Conservation (phyloP, 2,888 invertebrate genomes). For the Aethes cnicana region DNA sequence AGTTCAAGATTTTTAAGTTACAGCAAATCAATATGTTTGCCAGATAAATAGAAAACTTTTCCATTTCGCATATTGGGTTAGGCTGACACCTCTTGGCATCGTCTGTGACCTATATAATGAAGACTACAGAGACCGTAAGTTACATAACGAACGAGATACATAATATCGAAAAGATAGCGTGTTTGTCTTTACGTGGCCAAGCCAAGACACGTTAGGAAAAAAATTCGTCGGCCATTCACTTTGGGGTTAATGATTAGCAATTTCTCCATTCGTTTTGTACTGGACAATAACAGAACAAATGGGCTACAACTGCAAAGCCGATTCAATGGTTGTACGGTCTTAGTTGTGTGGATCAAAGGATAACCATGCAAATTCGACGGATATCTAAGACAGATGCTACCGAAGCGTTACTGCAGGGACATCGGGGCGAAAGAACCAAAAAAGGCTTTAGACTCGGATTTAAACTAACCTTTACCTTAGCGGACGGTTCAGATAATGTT, state of each 20-base stretch:
- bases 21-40: background rate
- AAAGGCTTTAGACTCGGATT: too few relatives aligned
- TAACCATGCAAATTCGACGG: too few relatives aligned
- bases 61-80: conserved; percentile 1
- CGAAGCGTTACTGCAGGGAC: too few relatives aligned
- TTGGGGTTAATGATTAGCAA: conserved; percentile 1
- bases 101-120: conserved; percentile 13
- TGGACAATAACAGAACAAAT: conserved; percentile 4
- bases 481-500: too few relatives aligned
- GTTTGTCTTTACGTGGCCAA: conserved; percentile 11
- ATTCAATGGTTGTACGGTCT: conserved; percentile 3
- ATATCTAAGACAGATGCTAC: too few relatives aligned
- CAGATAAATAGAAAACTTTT: background rate
- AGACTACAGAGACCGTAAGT: background rate
- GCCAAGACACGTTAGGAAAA: conserved; percentile 20
- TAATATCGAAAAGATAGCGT: conserved; percentile 17
- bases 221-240: conserved; percentile 20
- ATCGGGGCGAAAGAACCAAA: too few relatives aligned
- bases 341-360: conserved; percentile 8
- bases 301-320: background rate
- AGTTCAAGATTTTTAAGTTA: too few relatives aligned
- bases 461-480: too few relatives aligned
- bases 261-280: background rate
- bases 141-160: conserved; percentile 1
- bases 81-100: conserved; percentile 17